Base-by-base conservation (phyloP, 2,113 vertebrate species). In the Carassius carassius region DNA sequence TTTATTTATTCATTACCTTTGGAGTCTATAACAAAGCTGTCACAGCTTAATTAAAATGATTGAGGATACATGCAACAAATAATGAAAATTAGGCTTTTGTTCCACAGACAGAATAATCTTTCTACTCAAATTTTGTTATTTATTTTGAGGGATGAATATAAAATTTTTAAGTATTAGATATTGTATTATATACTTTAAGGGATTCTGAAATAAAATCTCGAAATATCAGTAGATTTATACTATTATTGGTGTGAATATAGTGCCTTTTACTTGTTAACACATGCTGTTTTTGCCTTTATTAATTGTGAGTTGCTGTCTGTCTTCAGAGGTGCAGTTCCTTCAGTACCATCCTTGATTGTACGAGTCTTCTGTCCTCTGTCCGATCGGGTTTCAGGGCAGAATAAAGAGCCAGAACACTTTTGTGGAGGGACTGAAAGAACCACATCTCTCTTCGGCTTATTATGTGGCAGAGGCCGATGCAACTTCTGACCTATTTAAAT, bases 401-500 rank as follows among this genome's bases (percentile, higher is more conserved):
- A 93, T 90, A 89, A 92, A 92, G 91, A 92, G 90, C 87, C 90
- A 86, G 88, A 89, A 92, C 92, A 94, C 92, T 92, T 92, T 93
- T 93, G 93, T 92, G 85, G 90, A 69, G 70, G 76, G 85, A 89
- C 87, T 92, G 92, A 94, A 92, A 93, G 92, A 92, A 84, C 92
- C 87, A 86, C 89, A 89, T 93, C 91, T 92, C 90, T 92, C 91
- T 91, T 91, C 90, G 85, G 90, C 82, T 91, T 90, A 89, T 83
- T 89, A 86, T 92, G 88, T 90, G 89, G 89, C 65, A 62, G 86
- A 90, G 76, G 86, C 88, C 89, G 87, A 81, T 78, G 25, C 80
- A 87, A 89, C 88, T 88, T 89, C 83, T 85, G 84, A 91, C 91
- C 91, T 88, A 86, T 90, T 92, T 93, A 90, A 86, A 89, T 89